Evolutionary conservation across 1,140 invertebrate genomes (phyloP), one percentile per base, ranked within the genome.

Genomic region (Tenebrio molitor): DNA sequence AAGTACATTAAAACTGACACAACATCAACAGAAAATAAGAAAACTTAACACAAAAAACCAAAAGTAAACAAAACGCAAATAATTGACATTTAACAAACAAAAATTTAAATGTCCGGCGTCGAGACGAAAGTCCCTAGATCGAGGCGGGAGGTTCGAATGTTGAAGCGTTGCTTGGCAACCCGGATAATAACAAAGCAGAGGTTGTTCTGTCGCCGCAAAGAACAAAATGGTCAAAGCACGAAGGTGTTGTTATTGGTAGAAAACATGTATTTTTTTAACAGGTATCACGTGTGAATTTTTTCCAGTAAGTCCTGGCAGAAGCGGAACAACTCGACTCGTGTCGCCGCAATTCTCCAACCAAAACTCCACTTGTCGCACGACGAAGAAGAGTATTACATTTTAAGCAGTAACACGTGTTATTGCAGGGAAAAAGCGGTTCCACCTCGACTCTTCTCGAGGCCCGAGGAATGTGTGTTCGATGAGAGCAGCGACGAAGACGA

Each of bases 381-480:
- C 25, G 8, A 8, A 29, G 17, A 21, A n/a, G n/a, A n/a, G n/a
- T n/a, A n/a, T n/a, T 0, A 0, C 33, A 65, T 65, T 65, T 39
- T 12, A n/a, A 7, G 12, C 36, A 44, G 17, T 10, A 65, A 19
- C 34, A n/a, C 0, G 33, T 65, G 62, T 23, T 65, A 65, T 15
- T 65, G 62, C 14, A 36, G 3, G 1, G 39, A 39, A 12, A 16
- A 25, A 17, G 17, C 17, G 4, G 39, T 65, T 12, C 17, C 15
- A 39, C 62, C 62, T 21, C 33, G 33, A 65, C 33, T 65, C 8
- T 65, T 65, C 7, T 39, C 62, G 39, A 65, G 34, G 39, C 62
- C 62, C 0, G 10, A 15, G 14, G 15, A 39, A n/a, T 65, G 62
- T 16, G 16, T 65, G 3, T 65, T 19, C 7, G n/a, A 19, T 0